Evolutionary conservation across 2,888 invertebrate genomes (phyloP).

Genomic region (Smittia sp.): DNA sequence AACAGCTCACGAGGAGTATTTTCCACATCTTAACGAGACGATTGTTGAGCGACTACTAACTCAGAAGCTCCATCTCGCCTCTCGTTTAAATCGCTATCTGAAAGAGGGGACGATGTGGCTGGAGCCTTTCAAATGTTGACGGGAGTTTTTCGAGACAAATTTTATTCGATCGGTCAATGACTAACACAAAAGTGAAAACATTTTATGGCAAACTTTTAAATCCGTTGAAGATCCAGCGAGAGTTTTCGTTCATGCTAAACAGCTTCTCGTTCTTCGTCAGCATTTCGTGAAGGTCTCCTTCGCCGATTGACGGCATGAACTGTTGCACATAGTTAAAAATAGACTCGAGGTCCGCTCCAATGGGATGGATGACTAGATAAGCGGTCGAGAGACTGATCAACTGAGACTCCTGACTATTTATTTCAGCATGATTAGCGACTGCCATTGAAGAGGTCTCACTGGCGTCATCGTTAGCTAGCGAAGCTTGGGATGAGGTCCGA

Average conservation of each 20-base stretch:
- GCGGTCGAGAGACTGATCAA: conserved; percentile 84
- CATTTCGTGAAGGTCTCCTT: conserved; percentile 6
- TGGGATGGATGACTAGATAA: conserved; percentile 84
- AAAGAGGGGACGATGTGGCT: too few relatives aligned
- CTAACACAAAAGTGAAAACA: too few relatives aligned
- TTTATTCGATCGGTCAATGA: too few relatives aligned
- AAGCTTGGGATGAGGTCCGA: not conserved
- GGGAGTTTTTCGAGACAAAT: too few relatives aligned
- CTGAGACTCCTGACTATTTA: conserved; percentile 60
- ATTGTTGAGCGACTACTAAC: too few relatives aligned
- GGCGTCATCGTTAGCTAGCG: not conserved
- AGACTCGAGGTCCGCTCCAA: conserved; percentile 86
- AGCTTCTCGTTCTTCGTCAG: conserved; percentile 18
- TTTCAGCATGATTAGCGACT: not conserved
- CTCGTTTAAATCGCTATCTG: too few relatives aligned
- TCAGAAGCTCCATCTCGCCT: too few relatives aligned
- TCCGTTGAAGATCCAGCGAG: conserved; percentile 11
- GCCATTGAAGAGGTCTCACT: conserved; percentile 23
- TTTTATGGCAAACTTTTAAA: not conserved
- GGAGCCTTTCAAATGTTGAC: too few relatives aligned
- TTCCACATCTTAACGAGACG: too few relatives aligned
- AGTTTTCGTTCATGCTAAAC: not conserved
- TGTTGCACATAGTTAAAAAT: conserved; percentile 88
- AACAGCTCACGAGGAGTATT: too few relatives aligned
- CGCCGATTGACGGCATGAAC: conserved; percentile 58